Evolutionary conservation across 2,797 vertebrate genomes (phyloP), one percentile per base, ranked within the genome.

Genomic region (Pitangus sulphuratus): DNA sequence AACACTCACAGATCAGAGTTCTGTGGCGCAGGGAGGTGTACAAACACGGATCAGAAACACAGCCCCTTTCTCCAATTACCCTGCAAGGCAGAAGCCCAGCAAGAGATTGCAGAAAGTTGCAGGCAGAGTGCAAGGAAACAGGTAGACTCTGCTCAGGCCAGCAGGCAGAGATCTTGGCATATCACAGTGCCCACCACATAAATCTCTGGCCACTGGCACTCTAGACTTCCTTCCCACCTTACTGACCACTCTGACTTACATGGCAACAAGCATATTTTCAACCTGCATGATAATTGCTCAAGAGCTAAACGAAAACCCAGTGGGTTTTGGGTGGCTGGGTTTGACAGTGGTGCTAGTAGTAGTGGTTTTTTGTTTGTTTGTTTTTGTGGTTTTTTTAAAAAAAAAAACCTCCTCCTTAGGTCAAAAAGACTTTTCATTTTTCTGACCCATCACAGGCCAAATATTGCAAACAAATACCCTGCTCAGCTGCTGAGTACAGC

Each of bases 1-100:
- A 22, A 66, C 0, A 0, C 21, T 45, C 39, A 50, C 7, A 57
- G 15, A 65, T 9, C 11, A 17, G 25, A 72, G 47, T 8, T 78
- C 33, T 60, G 53, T 15, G 35, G 65, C 6, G 11, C 30, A 61
- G 30, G 20, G 26, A 3, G 0, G n/a, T 7, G 7, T 16, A 69
- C 20, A 44, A 82, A 61, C 31, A 56, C 3, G 16, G 22, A 28
- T 11, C 28, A 81, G 54, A 77, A 83, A 85, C 13, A 48, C 0
- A 0, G 12, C 4, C 16, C 57, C 42, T 62, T 50, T 75, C 37
- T 35, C 44, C 50, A 69, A 0, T 3, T 20, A 47, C 14, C 69
- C 42, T 74, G n/a, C 56, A 78, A 45, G 33, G 37, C 18, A 44
- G 2, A 1, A 81, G 50, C 31, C 14, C 4, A 5, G 48, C 47